A percentile compares a stretch with the other conserved stretches of the same genome.
These are phyloP conservation scores for Arrhamphus sclerolepis DNA, from an alignment of 2,797 vertebrate species.

Conservation along the genomic window DNA sequence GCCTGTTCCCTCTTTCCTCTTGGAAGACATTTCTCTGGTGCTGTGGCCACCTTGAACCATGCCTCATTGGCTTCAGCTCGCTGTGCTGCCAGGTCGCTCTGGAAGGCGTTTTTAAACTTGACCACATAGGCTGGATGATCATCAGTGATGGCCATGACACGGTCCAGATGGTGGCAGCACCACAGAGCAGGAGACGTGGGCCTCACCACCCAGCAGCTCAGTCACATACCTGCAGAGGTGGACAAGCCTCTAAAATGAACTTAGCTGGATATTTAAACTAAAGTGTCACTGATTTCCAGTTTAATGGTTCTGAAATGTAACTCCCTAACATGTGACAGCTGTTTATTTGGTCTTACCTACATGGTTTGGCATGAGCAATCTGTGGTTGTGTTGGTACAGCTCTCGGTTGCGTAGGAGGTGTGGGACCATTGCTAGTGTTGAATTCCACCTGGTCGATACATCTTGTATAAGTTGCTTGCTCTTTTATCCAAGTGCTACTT, in stretches of 20 bases:
- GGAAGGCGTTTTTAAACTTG: constrained; percentile 5
- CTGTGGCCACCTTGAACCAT: constrained; percentile 12
- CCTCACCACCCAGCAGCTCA: neutral
- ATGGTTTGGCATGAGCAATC: neutral
- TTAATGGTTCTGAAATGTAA: no score
- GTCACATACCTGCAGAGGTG: constrained; percentile 3
- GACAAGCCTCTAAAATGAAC: no score
- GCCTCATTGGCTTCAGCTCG: neutral
- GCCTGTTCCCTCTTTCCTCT: constrained; percentile 1
- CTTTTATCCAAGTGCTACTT: neutral
- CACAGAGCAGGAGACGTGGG: neutral
- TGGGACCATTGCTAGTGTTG: neutral
- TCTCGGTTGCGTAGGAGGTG: neutral
- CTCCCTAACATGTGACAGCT: no score
- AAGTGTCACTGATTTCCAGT: no score
- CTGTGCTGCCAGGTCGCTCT: neutral
- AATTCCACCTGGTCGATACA: constrained; percentile 1
- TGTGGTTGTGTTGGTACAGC: neutral
- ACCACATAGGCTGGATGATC: constrained; percentile 15
- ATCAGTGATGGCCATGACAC: neutral
- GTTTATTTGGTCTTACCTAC: no score
- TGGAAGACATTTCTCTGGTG: constrained; percentile 13
- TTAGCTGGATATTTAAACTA: no score
- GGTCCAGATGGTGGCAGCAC: neutral
- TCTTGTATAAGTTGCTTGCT: neutral